Evolutionary conservation across 2,797 vertebrate species (phyloP), one percentile per base, ranked within the genome.

Genomic region (Myripristis murdjan): DNA sequence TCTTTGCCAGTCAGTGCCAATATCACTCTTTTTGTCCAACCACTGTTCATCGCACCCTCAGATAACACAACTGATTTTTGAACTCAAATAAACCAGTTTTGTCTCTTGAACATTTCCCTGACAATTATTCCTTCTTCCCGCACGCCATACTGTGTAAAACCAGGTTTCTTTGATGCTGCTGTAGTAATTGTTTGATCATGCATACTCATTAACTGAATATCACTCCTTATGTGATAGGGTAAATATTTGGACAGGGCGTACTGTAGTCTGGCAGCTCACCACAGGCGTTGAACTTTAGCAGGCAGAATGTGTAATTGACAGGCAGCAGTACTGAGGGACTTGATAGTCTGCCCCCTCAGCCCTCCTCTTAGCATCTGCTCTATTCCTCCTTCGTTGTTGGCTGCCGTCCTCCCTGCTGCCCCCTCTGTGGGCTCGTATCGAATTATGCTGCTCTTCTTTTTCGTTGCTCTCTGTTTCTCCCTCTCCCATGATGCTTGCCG

Each of bases 361-460:
- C 77, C 65, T 72, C 64, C 80, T 72, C 79, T 72, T 77, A 72
- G 83, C 91, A 91, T 91, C 85, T 93, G 88, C 90, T 90, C 73
- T 53, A 64, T 82, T 82, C 74, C 86, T 89, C 78, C 83, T 64
- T 80, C 41, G 65, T 63, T 62, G 77, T 74, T 92, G 89, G 83
- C 90, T 70, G 73, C 84, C 70, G 55, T 81, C 81, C 88, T 87
- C 75, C 49, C 75, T 43, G 33, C 75, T 47, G 65, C 85, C 86
- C 75, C 77, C 74, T 79, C 86, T 63, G 55, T 6, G 23, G 59
- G 74, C 86, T 81, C 80, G 14, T 93, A 95, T 95, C 93, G 78
- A 93, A 95, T 95, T 95, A 79, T 95, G 94, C 94, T 91, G 90
- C 68, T 90, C 90, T 70, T 90, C 81, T 69, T 48, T 92, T 94